phyloP scores from a whole-genome alignment of 2,113 vertebrate genomes.

The Synodontis membranacea region DNA sequence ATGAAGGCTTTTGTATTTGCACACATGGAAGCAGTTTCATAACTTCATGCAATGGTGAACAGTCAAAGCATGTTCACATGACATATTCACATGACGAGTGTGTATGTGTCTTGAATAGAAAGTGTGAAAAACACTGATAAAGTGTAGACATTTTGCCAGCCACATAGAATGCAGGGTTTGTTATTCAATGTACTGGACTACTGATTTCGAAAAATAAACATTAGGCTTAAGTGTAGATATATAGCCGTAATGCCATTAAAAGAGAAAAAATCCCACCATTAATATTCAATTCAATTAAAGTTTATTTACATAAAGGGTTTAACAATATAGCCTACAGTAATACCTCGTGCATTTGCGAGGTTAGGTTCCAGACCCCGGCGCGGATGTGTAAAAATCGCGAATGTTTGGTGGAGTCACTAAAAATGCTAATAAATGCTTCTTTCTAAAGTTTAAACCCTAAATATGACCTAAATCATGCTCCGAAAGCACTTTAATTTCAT shows the following conservation, averaged over 20 bases:
- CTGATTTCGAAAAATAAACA: background rate
- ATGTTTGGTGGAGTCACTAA: too few species aligned
- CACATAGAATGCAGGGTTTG: background rate
- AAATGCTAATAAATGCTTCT: too few species aligned
- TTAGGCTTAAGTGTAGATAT: background rate
- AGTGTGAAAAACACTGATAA: background rate
- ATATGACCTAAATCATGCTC: too few species aligned
- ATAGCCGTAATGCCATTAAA: background rate
- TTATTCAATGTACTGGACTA: background rate
- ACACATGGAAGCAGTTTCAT: conserved; percentile 56
- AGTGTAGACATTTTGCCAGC: background rate
- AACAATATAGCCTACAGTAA: too few species aligned
- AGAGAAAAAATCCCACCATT: background rate
- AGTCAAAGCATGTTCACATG: conserved; percentile 28
- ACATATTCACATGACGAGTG: conserved; percentile 1
- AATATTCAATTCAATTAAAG: too few species aligned
- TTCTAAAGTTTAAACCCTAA: too few species aligned
- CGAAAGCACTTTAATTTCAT: too few species aligned
- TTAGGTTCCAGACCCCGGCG: too few species aligned
- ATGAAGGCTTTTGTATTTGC: conserved; percentile 41
- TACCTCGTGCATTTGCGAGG: too few species aligned
- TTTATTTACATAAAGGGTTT: too few species aligned
- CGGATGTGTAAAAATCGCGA: too few species aligned
- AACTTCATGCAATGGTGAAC: conserved; percentile 30
- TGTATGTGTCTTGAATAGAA: background rate